Base-by-base conservation (phyloP, 2,888 invertebrate species). In the Sclerodermus sp. region DNA sequence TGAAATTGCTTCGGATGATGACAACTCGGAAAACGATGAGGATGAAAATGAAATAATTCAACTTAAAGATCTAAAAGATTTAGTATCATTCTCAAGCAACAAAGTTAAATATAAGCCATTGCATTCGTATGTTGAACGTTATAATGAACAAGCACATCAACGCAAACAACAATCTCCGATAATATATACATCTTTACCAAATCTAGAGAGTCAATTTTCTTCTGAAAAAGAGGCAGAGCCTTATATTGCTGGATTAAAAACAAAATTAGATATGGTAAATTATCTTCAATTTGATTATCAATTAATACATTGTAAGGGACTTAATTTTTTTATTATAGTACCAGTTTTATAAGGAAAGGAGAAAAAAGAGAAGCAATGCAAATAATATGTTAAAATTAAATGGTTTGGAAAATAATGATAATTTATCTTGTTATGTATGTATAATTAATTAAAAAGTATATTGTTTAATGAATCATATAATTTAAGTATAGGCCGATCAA, bases 1-100 rank as follows among this genome's bases (percentile, higher is more conserved):
- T 38, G 65, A 69, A 12, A 68, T 77, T 44, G 55, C 65, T 30
- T 60, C 77, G 13, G 74, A 67, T 36, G 74, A 75, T 38, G 77
- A 76, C 36, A 68, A 76, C 30, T 67, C 77, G 50, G 74, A 66
- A 9, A 49, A 58, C 2, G 74, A 73, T 13, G 74, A 77, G 23
- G 67, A 54, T 17, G 79, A 81, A 57, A 79, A 79, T 53, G 79
- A 80, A 67, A 76, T 80, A 70, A 76, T 80, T 53, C 62, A 71
- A 42, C 55, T 62, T 6, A 48, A 51, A 3, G 73, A 79, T 47
- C 58, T 78, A 18, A 47, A 51, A 23, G 51, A 55, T 15, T 50
- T 67, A 9, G 53, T 49, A 37, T 54, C 57, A 16, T 42, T 75
- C 14, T 47, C 36, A 9, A 53, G 63, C 16, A 70, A 76, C 34